Evolutionary conservation across 2,888 invertebrate genomes (phyloP), one percentile per base, ranked within the genome.

Genomic region (Norana najaformis): DNA sequence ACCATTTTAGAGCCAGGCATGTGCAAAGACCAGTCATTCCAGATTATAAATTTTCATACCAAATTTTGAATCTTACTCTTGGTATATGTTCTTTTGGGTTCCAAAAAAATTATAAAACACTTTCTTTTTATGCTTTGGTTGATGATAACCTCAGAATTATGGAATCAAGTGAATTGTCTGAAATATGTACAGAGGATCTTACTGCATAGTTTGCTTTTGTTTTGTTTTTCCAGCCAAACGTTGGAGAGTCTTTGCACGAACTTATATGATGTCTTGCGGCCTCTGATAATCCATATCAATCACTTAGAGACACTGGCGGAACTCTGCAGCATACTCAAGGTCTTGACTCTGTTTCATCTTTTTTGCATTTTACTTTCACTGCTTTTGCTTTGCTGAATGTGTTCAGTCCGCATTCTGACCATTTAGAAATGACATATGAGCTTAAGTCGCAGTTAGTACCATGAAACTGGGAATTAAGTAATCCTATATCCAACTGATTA

Each of bases 231-330:
- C 92, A 95, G 95, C 92, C 93, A 94, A 82, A 98, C 98, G 95
- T 95, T 98, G 89, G 97, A 97, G 93, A 96, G 97, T 0, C 95
- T 99, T 0, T 98, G 98, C 94, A 97, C 96, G 89, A 96, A 97
- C 69, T 95, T 99, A 53, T 99, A 99, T 94, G 99, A 99, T 94
- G 96, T 97, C 13, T 95, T 99, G 92, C 96, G 99, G 3, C 99
- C 99, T 0, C 96, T 97, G 93, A 97, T 99, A 90, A 98, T 99
- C 91, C 98, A 98, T 95, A 97, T 99, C 91, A 98, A 98, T 94
- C 99, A 99, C 95, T 95, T 99, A 94, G 99, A 99, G 96, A 99
- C 99, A 0, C 95, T 99, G 38, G 98, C 99, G 0, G 99, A 99
- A 95, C 96, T 99, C 89, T 99, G 99, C 94, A 97, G 97, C 85